phyloP scores from a whole-genome alignment of 2,888 invertebrate species.

The Ganaspis brasiliensis region DNA sequence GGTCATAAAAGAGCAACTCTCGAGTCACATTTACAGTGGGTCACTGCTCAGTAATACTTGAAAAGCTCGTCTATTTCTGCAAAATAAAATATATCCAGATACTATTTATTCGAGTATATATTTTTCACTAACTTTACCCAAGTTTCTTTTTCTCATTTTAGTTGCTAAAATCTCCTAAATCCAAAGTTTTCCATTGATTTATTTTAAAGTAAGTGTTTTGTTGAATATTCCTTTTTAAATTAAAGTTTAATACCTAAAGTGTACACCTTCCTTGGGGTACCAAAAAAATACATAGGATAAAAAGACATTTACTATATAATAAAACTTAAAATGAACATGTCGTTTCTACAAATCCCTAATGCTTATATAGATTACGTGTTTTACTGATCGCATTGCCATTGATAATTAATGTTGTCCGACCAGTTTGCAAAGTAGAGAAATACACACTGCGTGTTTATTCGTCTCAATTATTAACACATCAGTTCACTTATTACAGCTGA shows the following conservation, averaged over 20 bases:
- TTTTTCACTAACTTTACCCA: background rate
- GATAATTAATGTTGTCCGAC: conserved; percentile 1
- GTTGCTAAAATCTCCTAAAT: background rate
- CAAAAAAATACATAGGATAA: too few species aligned
- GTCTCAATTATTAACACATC: conserved; percentile 9
- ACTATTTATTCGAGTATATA: background rate
- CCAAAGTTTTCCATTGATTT: background rate
- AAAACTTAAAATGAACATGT: too few species aligned
- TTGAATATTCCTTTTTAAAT: background rate
- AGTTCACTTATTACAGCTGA: conserved; percentile 17
- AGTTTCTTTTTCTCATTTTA: background rate
- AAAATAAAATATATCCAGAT: background rate
- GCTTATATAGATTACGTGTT: too few species aligned
- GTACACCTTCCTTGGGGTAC: too few species aligned
- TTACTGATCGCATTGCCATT: background rate
- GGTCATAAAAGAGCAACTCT: background rate
- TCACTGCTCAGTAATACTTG: background rate
- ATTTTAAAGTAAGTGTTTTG: background rate
- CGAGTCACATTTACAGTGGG: background rate
- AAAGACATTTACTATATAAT: too few species aligned
- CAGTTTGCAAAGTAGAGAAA: conserved; percentile 10
- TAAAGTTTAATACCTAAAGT: background rate
- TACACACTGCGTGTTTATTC: conserved; percentile 7
- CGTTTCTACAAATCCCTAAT: too few species aligned
- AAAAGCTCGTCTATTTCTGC: background rate